Evolutionary conservation across 1,140 invertebrate genomes (phyloP), one percentile per base, ranked within the genome.

Genomic region (Sycophaga agraensis): DNA sequence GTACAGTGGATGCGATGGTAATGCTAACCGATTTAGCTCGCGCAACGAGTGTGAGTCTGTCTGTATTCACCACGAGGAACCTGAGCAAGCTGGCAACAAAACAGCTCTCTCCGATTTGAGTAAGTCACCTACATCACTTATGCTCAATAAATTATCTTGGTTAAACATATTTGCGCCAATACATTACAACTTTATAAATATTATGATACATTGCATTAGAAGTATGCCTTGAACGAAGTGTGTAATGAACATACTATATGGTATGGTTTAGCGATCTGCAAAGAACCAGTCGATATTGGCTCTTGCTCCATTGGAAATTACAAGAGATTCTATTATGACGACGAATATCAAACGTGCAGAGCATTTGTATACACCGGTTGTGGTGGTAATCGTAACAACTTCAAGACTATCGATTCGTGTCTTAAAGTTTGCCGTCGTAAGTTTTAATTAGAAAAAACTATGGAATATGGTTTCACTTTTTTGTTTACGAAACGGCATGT

Each of bases 1-100:
- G 11, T 97, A 92, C 72, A 87, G 88, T 45, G 94, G 95, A 60
- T 96, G 93, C 75, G 86, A 86, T 37, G 94, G 94, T 46, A 95
- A 91, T 67, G 87, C 84, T 21, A 96, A 96, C 75, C 87, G 91
- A 68, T 96, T 95, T 78, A 84, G 80, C 54, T 84, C 86, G 17
- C 76, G 83, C 49, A 76, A 84, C 40, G 88, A 92, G 65, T 94
- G 92, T 72, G 84, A 87, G 69, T 81, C 82, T 5, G 81, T 86
- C 66, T 92, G 90, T 73, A 70, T 82, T 61, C 80, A 83, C 62
- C 78, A 77, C 34, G 77, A 80, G 64, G 82, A 84, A 59, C 76
- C 80, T 16, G 61, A 76, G 7, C 69, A 80, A 4, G 46, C 69
- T 45, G 77, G 76, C 64, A 83, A 83, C 54, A 71, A 77, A 17